Percentiles rank a stretch among this genome's conserved stretches.
Evolutionary conservation across 2,888 invertebrate genomes (phyloP).

Genomic region (Lampropteryx suffumata): DNA sequence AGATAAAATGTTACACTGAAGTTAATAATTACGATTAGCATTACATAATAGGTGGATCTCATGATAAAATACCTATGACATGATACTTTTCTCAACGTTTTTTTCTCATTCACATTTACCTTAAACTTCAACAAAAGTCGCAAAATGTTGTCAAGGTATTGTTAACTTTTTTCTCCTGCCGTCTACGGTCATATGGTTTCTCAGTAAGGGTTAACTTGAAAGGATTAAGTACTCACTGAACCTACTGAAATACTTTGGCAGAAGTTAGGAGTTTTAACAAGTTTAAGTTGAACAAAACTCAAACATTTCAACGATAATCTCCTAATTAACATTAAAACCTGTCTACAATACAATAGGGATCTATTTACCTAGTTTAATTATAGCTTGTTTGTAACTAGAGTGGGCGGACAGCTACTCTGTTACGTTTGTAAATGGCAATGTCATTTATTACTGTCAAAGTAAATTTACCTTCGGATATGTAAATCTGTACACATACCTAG

Average conservation of each 20-base stretch:
- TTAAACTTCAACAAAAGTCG: background rate
- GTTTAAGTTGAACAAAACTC: slow-evolving; percentile 20
- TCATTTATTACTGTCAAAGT: slow-evolving; percentile 32
- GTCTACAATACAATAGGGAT: no score
- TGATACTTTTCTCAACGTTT: no score
- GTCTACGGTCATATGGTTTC: slow-evolving; percentile 24
- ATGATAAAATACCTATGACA: no score
- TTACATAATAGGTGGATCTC: no score
- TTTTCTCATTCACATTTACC: no score
- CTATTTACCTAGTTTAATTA: no score
- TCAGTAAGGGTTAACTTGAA: slow-evolving; percentile 27
- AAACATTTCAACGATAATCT: no score
- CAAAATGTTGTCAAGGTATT: slow-evolving; percentile 2
- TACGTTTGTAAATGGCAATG: slow-evolving; percentile 23
- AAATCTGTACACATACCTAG: slow-evolving; percentile 21
- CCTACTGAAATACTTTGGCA: slow-evolving; percentile 20
- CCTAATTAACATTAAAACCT: background rate
- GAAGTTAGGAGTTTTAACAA: slow-evolving; percentile 21
- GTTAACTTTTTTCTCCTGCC: slow-evolving; percentile 8
- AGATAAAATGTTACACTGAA: no score
- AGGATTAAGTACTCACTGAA: slow-evolving; percentile 15
- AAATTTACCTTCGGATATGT: slow-evolving; percentile 29
- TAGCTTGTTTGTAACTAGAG: slow-evolving; percentile 2
- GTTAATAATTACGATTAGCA: no score
- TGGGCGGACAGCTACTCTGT: slow-evolving; percentile 29